Percentiles rank a stretch among this genome's conserved stretches.
Conservation (phyloP, 2,888 invertebrate genomes). For the Autographa pulchrina region DNA sequence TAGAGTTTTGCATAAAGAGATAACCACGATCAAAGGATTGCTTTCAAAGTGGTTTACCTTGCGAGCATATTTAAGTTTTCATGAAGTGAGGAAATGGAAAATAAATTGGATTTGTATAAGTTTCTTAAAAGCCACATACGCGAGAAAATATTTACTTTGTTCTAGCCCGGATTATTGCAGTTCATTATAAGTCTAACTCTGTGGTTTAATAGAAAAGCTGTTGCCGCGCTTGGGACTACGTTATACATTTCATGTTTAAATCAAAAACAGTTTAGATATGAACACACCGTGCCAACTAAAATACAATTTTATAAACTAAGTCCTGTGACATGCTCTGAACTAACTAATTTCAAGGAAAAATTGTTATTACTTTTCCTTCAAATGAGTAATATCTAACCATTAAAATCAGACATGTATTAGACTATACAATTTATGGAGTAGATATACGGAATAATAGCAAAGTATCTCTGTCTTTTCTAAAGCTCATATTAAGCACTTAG, state of each 20-base stretch:
- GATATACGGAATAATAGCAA: not conserved
- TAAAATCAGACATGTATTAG: not conserved
- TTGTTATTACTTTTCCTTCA: not conserved
- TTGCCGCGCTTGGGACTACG: constrained; percentile 39
- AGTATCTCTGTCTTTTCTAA: constrained; percentile 21
- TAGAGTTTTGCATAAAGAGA: constrained; percentile 85
- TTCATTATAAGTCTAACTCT: constrained; percentile 71
- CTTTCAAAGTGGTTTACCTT: constrained; percentile 88
- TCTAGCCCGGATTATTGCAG: constrained; percentile 73
- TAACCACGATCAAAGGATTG: constrained; percentile 88
- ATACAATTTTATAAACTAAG: constrained; percentile 42
- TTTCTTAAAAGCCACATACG: constrained; percentile 81
- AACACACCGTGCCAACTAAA: constrained; percentile 39
- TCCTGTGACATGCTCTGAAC: constrained; percentile 11
- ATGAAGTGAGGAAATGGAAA: constrained; percentile 89
- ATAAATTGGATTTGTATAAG: constrained; percentile 88
- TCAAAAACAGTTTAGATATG: constrained; percentile 48
- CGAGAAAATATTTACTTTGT: constrained; percentile 83
- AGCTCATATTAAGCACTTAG: constrained; percentile 46
- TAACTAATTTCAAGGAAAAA: not conserved
- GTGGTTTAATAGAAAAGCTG: constrained; percentile 62
- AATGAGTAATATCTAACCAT: not conserved
- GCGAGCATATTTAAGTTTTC: constrained; percentile 89
- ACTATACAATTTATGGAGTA: not conserved
- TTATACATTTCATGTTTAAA: constrained; percentile 53